These are phyloP conservation scores for Lepeophtheirus salmonis DNA, from an alignment of 1,140 invertebrate species.

Conservation along the genomic window DNA sequence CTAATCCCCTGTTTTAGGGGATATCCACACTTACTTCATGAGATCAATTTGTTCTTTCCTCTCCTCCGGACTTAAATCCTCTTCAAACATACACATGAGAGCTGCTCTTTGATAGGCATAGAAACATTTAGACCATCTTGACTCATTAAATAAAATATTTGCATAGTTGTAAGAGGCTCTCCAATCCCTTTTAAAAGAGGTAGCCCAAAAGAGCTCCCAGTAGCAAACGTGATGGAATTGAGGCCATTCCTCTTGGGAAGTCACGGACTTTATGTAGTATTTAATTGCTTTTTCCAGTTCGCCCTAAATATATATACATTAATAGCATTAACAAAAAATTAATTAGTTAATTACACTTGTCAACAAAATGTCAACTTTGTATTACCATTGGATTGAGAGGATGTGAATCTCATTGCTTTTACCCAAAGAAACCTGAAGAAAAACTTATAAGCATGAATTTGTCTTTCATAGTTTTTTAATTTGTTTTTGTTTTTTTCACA, in stretches of 20 bases:
- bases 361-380: too few species aligned
- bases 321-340: too few species aligned
- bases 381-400: too few species aligned
- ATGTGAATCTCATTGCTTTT: too few species aligned
- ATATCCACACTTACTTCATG: slow-evolving; percentile 36
- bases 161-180: slow-evolving; percentile 49
- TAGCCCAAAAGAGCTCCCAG: slow-evolving; percentile 85
- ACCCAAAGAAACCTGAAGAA: too few species aligned
- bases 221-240: slow-evolving; percentile 88
- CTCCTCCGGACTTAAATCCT: slow-evolving; percentile 20
- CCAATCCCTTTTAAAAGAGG: slow-evolving; percentile 31
- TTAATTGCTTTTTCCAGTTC: slow-evolving; percentile 49
- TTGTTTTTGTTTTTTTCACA: too few species aligned
- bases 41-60: slow-evolving; percentile 21
- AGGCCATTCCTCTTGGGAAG: slow-evolving; percentile 64
- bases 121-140: slow-evolving; percentile 73
- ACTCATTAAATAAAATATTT: slow-evolving; percentile 46
- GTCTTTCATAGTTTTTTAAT: too few species aligned
- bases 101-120: slow-evolving; percentile 75
- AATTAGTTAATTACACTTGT: too few species aligned
- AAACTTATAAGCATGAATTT: too few species aligned
- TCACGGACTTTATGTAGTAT: slow-evolving; percentile 63
- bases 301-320: too few species aligned
- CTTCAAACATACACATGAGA: slow-evolving; percentile 46
- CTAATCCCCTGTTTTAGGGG: too few species aligned